Percentiles rank a stretch among this genome's conserved stretches.
Conservation (phyloP, 2,113 vertebrate species). For the Xenopus borealis region DNA sequence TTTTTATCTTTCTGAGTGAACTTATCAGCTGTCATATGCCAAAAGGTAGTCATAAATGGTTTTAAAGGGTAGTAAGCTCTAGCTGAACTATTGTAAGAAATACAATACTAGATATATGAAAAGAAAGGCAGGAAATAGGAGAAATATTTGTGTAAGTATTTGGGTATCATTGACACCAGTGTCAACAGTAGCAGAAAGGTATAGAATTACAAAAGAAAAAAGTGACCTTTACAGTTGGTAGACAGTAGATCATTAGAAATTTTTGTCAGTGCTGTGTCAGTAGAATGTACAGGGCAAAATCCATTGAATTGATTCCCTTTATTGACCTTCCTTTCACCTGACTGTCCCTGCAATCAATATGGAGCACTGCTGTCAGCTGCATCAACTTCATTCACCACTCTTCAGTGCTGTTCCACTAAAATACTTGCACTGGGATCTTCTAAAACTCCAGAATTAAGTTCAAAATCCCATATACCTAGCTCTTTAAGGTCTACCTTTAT, state of each 20-base stretch:
- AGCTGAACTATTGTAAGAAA: no score
- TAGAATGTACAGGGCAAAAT: neutral
- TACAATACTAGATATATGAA: neutral
- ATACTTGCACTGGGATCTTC: neutral
- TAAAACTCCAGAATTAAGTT: neutral
- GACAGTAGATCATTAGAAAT: constrained; percentile 2
- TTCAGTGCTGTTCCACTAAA: neutral
- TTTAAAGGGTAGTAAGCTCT: no score
- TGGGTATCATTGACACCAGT: neutral
- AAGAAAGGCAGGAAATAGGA: neutral
- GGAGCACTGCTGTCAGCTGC: neutral
- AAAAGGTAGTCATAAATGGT: no score
- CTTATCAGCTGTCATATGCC: no score
- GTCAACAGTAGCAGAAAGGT: neutral
- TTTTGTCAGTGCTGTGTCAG: constrained; percentile 3
- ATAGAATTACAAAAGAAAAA: neutral
- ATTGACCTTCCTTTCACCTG: constrained; percentile 3
- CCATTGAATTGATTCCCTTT: constrained; percentile 1
- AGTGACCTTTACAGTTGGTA: neutral
- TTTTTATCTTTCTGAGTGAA: no score
- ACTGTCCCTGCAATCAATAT: constrained; percentile 1
- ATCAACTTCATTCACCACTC: neutral
- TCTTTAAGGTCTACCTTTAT: neutral
- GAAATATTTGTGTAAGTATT: neutral
- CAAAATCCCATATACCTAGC: neutral